These are phyloP conservation scores for Rhamnusium bicolor DNA, from an alignment of 2,888 invertebrate species.

Conservation along the genomic window DNA sequence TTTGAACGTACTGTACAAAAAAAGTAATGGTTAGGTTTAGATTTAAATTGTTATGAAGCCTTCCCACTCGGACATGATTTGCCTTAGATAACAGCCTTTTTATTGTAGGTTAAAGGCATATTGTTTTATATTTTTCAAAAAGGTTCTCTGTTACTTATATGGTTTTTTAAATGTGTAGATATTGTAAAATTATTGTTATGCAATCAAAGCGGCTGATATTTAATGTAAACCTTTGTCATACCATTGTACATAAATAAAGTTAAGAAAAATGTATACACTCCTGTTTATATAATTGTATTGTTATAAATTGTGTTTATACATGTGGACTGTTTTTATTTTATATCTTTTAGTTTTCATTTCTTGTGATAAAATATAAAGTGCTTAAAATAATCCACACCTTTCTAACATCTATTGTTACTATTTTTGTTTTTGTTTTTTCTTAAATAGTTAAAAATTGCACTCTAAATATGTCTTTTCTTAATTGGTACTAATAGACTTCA, in stretches of 20 bases:
- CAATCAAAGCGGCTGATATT: constrained; percentile 58
- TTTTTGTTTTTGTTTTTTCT: constrained; percentile 18
- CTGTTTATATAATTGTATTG: constrained; percentile 67
- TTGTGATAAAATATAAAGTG: constrained; percentile 52
- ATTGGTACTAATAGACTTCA: constrained; percentile 52
- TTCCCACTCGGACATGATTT: constrained; percentile 52
- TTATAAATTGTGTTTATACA: constrained; percentile 67
- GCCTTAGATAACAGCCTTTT: constrained; percentile 60
- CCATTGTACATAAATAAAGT: constrained; percentile 64
- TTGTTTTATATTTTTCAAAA: constrained; percentile 49
- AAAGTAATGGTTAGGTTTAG: constrained; percentile 52
- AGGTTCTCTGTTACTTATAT: constrained; percentile 48
- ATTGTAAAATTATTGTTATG: constrained; percentile 58
- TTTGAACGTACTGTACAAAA: constrained; percentile 56
- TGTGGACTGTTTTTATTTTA: constrained; percentile 67
- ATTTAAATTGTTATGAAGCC: constrained; percentile 54
- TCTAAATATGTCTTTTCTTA: constrained; percentile 48
- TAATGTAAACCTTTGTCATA: constrained; percentile 55
- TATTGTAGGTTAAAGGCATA: constrained; percentile 51
- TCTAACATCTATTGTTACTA: neutral
- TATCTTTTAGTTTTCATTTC: constrained; percentile 56
- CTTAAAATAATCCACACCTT: constrained; percentile 35
- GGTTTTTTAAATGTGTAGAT: constrained; percentile 56
- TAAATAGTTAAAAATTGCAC: constrained; percentile 44
- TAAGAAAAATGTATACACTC: constrained; percentile 65